Conservation (phyloP, 2,797 vertebrate species). For the Poeciliopsis infans region DNA sequence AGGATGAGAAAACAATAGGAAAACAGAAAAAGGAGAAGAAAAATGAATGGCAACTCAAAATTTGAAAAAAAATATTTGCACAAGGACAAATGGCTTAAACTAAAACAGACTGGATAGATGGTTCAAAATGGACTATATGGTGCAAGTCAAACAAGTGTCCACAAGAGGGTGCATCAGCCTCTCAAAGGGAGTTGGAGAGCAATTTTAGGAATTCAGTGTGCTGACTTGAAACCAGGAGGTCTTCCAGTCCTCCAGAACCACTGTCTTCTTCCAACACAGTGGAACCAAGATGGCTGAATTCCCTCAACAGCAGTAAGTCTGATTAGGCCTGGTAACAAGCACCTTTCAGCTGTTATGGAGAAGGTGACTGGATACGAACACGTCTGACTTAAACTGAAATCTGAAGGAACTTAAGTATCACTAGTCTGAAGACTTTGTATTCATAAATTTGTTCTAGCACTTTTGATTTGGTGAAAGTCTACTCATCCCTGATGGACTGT, state of each 20-base stretch:
- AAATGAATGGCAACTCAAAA: conserved; percentile 18
- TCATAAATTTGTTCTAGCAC: not conserved
- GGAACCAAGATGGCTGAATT: not conserved
- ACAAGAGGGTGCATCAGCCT: not conserved
- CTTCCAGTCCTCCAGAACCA: too few relatives aligned
- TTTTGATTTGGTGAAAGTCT: not conserved
- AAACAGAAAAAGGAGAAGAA: conserved; percentile 50
- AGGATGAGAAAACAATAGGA: conserved; percentile 51
- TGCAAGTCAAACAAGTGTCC: not conserved
- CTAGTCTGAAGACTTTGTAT: not conserved
- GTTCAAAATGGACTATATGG: not conserved
- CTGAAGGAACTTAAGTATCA: not conserved
- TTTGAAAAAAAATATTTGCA: not conserved
- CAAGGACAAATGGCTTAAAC: not conserved
- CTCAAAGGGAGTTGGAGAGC: not conserved
- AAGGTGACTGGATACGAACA: not conserved
- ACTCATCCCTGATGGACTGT: not conserved
- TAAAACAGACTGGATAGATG: not conserved
- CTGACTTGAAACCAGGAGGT: not conserved
- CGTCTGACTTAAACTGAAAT: not conserved
- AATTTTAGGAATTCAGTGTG: not conserved
- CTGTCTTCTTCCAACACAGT: not conserved
- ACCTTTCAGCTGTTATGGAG: not conserved
- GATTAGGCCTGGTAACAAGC: too few relatives aligned
- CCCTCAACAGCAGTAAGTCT: too few relatives aligned